These are phyloP conservation scores for Argentina silus DNA, from an alignment of 2,797 vertebrate species.

Conservation along the genomic window DNA sequence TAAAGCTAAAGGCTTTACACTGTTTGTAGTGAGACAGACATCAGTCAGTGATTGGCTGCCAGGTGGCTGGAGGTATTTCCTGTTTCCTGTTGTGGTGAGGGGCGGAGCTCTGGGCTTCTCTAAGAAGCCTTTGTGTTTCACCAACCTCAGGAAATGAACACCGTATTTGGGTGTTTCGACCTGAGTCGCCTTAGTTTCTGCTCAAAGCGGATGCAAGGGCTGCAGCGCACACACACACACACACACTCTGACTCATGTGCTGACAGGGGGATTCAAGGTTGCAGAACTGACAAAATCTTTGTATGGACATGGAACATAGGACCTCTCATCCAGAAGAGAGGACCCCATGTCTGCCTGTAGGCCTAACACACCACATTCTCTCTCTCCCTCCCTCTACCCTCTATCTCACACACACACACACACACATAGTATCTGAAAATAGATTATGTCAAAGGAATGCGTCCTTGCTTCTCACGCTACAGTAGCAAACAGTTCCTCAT, in stretches of 20 bases:
- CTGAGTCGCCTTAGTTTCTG: slow-evolving; percentile 46
- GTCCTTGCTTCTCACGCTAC: slow-evolving; percentile 3
- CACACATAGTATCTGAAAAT: neutral
- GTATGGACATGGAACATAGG: too few species aligned
- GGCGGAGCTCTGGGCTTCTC: slow-evolving; percentile 32
- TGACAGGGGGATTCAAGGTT: too few species aligned
- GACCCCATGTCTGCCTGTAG: too few species aligned
- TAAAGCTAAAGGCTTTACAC: neutral
- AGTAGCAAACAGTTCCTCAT: neutral
- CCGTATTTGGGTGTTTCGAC: slow-evolving; percentile 67
- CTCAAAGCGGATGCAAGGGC: slow-evolving; percentile 53
- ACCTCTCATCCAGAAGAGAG: too few species aligned
- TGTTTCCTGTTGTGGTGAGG: slow-evolving; percentile 67
- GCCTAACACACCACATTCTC: neutral
- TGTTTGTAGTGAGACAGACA: slow-evolving; percentile 6
- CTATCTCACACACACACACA: neutral
- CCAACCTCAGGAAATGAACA: slow-evolving; percentile 48
- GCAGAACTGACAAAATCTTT: too few species aligned
- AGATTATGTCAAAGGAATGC: neutral
- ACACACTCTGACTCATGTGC: neutral
- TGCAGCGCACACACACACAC: slow-evolving; percentile 7
- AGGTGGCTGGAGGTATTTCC: slow-evolving; percentile 75
- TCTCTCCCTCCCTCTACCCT: slow-evolving; percentile 53
- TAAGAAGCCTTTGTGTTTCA: slow-evolving; percentile 51
- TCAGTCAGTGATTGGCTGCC: slow-evolving; percentile 64